Evolutionary conservation across 2,888 invertebrate species (phyloP), one percentile per base, ranked within the genome.

Genomic region (Tholera decimalis): DNA sequence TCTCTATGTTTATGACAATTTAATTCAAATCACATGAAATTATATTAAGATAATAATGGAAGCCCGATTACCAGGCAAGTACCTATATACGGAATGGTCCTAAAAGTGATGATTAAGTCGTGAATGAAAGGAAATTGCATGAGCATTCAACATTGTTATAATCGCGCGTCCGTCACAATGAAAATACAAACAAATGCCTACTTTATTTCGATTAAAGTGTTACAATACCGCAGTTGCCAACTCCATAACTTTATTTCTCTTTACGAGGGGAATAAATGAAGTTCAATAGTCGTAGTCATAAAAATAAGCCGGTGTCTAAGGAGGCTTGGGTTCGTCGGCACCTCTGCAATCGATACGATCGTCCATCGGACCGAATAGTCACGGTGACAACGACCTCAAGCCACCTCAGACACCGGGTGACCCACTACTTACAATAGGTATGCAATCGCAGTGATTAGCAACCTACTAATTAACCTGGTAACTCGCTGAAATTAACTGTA

Each of bases 261-360:
- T 26, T 22, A 22, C 56, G 55, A 43, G 18, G 3, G 18, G 6
- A 18, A 28, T 37, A 35, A 61, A 68, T 66, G 60, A 71, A 73
- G 30, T 50, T 64, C 50, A 61, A 37, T 37, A 49, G 15, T 35
- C 9, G 8, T 43, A 33, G 46, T 44, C 53, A 74, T 66, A 67
- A 70, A 64, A 75, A 72, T 66, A 64, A 75, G 69, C 64, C n/a
- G n/a, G n/a, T n/a, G n/a, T n/a, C n/a, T n/a, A n/a, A n/a, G n/a
- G 73, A 80, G 65, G 61, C 63, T 47, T 9, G 65, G 82, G 89
- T 87, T 89, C 86, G 82, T 82, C 84, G 87, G 79, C 88, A 88
- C 87, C 87, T 88, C 79, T 59, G 86, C 86, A 93, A 94, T 94
- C 93, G 88, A 94, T 94, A 93, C 84, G 79, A 84, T 82, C 74